Evolutionary conservation across 2,113 vertebrate genomes (phyloP), one percentile per base, ranked within the genome.

Genomic region (Monopterus albus): DNA sequence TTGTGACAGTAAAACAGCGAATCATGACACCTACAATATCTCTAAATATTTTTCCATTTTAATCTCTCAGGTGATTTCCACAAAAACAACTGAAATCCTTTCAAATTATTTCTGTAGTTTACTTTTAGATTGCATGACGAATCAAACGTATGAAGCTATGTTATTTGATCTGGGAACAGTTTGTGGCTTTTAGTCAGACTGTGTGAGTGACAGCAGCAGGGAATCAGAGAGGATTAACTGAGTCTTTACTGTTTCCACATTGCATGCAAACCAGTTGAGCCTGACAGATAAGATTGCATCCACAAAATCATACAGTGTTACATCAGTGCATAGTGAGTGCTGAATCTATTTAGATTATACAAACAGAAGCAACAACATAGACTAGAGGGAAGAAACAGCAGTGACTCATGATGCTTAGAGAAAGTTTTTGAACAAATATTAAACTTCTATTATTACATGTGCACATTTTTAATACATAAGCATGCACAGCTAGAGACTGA

Each of bases 211-310:
- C 83, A 83, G 82, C 61, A 64, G 76, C 71, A 38, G 72, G 62
- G 79, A 85, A 72, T 84, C 76, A 75, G 77, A 69, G 72, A 76
- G 83, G 85, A 90, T 88, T 88, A 89, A 76, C 58, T 80, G 38
- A 3, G 76, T 72, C 70, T 86, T 81, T 79, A 85, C 82, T 76
- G 83, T 85, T 79, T 71, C 74, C 45, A 62, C 70, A 72, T 52
- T 72, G 79, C 74, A 84, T 81, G 81, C 79, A 69, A 85, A 86
- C 74, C 71, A 79, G 72, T 75, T 26, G 75, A 58, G 83, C 81
- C 78, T 84, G 84, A 85, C 80, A 82, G 80, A 72, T 73, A 74
- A 81, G 71, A 85, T 75, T 70, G 58, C 52, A 73, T 73, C 67
- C 75, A 51, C 70, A 68, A 74, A 76, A 86, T 21, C 43, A 61